Conservation (phyloP, 1,140 invertebrate species). For the Himalopsyche phryganea region DNA sequence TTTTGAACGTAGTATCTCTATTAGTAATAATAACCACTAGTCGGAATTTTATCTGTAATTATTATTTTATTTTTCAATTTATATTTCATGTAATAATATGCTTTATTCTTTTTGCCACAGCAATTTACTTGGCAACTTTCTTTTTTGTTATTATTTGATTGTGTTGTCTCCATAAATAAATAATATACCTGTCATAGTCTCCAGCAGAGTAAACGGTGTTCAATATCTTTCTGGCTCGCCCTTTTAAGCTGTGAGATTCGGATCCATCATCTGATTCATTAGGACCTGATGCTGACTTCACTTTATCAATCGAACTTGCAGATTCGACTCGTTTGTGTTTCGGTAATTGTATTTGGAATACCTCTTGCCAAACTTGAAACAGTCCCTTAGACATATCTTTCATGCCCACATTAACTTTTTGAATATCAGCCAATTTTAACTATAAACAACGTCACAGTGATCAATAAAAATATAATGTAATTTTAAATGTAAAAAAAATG, state of each 20-base stretch:
- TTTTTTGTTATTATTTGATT: no score
- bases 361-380: constrained; percentile 79
- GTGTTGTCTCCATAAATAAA: no score
- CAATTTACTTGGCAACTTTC: no score
- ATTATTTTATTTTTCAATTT: no score
- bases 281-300: constrained; percentile 23
- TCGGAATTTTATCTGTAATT: no score
- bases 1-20: no score
- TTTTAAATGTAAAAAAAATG: no score
- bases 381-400: constrained; percentile 85
- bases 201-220: constrained; percentile 69
- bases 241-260: constrained; percentile 34
- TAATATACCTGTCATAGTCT: constrained; percentile 71
- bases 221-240: constrained; percentile 58
- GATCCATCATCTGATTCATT: constrained; percentile 37
- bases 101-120: no score
- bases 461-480: no score
- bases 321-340: constrained; percentile 25
- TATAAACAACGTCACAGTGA: constrained; percentile 33
- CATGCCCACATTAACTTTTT: constrained; percentile 69
- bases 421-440: constrained; percentile 63
- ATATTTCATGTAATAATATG: no score
- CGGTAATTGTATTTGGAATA: constrained; percentile 66
- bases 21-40: no score
- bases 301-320: constrained; percentile 6